A percentile compares a stretch with the other conserved stretches of the same genome.
phyloP scores from a whole-genome alignment of 2,113 vertebrate species.

The Pandion haliaetus region DNA sequence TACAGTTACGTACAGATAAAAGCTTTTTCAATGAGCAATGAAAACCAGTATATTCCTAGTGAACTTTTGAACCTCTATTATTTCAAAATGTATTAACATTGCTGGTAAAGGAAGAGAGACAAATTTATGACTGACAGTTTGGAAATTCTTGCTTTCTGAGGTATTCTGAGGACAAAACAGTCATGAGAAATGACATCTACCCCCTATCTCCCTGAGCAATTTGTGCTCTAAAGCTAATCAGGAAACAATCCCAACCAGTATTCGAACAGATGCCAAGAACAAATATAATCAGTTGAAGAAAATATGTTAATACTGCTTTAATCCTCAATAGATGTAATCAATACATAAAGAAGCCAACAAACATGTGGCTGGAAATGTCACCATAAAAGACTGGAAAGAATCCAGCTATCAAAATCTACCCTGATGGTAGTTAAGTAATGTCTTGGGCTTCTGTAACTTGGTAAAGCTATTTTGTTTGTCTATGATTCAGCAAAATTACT shows the following conservation, averaged over 20 bases:
- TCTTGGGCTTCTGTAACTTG: neutral
- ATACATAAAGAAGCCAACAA: neutral
- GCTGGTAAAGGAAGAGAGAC: neutral
- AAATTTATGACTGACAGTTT: neutral
- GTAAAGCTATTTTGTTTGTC: neutral
- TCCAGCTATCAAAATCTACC: neutral
- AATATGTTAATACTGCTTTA: neutral
- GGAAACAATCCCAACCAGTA: neutral
- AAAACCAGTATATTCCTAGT: conserved; percentile 3
- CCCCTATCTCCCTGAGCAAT: neutral
- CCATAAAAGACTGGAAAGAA: neutral
- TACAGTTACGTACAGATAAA: neutral
- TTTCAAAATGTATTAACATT: neutral
- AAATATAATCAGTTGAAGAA: neutral
- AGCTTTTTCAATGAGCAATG: neutral
- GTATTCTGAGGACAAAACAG: neutral
- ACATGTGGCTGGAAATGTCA: neutral
- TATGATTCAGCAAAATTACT: neutral
- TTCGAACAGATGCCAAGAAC: neutral
- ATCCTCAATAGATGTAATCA: neutral
- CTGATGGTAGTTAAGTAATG: neutral
- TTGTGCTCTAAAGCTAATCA: neutral
- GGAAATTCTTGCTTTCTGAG: neutral
- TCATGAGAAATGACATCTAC: neutral
- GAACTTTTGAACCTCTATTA: conserved; percentile 16